These are phyloP conservation scores for Nycticorax nycticorax DNA, from an alignment of 2,113 vertebrate species.

Conservation along the genomic window DNA sequence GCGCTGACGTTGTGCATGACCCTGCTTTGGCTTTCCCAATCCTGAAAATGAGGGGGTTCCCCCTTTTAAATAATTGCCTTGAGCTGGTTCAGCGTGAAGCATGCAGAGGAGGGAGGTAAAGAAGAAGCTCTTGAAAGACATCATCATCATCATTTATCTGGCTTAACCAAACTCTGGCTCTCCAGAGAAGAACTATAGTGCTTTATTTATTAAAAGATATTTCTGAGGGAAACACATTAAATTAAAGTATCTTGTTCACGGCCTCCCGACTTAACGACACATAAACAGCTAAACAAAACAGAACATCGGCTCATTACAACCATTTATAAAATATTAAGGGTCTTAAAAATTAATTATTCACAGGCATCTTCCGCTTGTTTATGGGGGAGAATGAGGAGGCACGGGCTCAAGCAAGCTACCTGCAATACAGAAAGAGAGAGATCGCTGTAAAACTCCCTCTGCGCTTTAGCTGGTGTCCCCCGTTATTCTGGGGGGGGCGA, in stretches of 20 bases:
- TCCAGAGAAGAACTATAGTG: not conserved
- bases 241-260: conserved; percentile 12
- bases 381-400: not conserved
- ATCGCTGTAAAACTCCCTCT: not conserved
- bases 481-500: too few relatives aligned
- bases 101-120: not conserved
- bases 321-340: conserved; percentile 72
- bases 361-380: conserved; percentile 9
- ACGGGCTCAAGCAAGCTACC: not conserved
- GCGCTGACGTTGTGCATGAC: rapidly evolving
- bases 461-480: too few relatives aligned
- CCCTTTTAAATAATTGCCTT: not conserved
- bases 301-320: conserved; percentile 7
- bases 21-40: not conserved
- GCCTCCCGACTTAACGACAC: conserved; percentile 29
- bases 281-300: conserved; percentile 57
- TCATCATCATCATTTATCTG: not conserved
- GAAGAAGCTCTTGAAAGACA: not conserved
- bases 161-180: not conserved
- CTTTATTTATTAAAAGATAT: conserved; percentile 30
- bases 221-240: conserved; percentile 33
- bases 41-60: not conserved
- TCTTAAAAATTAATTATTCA: conserved; percentile 69
- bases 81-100: not conserved
- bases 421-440: not conserved